Percentiles rank a stretch among this genome's conserved stretches.
phyloP scores from a whole-genome alignment of 2,888 invertebrate species.

The Eledone cirrhosa region DNA sequence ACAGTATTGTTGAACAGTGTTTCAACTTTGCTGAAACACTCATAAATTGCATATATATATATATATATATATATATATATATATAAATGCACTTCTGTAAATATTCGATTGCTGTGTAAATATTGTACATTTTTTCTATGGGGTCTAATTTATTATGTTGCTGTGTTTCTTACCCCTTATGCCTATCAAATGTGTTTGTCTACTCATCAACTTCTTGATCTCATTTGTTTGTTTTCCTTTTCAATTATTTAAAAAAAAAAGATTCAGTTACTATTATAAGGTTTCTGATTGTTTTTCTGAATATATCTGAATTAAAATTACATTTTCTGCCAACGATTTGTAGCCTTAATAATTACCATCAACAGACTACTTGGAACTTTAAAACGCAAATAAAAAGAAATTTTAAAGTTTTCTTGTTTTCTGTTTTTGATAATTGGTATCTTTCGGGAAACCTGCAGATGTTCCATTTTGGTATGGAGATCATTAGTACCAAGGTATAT shows the following conservation, averaged over 20 bases:
- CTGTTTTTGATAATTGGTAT: neutral
- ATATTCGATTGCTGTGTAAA: constrained; percentile 29
- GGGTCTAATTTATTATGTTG: constrained; percentile 26
- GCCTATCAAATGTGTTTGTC: constrained; percentile 22
- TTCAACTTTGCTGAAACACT: too few species aligned
- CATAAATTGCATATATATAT: too few species aligned
- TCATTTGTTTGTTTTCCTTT: constrained; percentile 13
- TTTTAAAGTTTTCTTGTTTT: neutral
- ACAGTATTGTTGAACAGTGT: too few species aligned
- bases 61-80: too few species aligned
- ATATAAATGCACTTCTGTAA: constrained; percentile 14
- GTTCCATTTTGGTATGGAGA: constrained; percentile 29
- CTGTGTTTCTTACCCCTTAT: constrained; percentile 20
- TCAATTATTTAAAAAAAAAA: too few species aligned
- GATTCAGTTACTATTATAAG: too few species aligned
- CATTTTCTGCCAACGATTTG: too few species aligned
- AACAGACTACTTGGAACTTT: too few species aligned
- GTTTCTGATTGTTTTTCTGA: too few species aligned
- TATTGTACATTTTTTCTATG: constrained; percentile 29
- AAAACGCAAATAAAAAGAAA: too few species aligned
- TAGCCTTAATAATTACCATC: too few species aligned
- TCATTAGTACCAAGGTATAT: constrained; percentile 17
- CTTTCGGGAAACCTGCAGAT: neutral
- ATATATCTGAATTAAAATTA: too few species aligned
- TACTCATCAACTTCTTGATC: constrained; percentile 18